Evolutionary conservation across 2,797 vertebrate genomes (phyloP).

Genomic region (Hydrophis major): DNA sequence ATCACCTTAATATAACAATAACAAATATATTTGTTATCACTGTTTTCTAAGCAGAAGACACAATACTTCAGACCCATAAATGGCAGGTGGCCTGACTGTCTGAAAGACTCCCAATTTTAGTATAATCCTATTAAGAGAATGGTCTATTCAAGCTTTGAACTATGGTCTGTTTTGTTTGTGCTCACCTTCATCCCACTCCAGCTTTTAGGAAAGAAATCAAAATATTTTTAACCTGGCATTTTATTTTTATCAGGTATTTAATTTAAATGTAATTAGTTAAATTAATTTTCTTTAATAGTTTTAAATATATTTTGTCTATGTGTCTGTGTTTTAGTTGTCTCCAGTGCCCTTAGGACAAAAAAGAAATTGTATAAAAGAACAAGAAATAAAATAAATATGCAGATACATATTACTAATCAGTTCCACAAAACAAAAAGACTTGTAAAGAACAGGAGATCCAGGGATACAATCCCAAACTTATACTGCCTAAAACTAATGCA

Average conservation of each 20-base stretch:
- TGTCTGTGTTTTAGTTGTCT: not conserved
- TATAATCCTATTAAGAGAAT: not conserved
- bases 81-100: not conserved
- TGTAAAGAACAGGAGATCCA: not conserved
- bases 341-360: not conserved
- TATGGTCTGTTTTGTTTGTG: not conserved
- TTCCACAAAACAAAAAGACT: not conserved
- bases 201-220: not conserved
- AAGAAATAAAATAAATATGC: not conserved
- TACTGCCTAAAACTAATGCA: not conserved
- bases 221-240: not conserved
- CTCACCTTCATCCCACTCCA: not conserved
- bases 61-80: not conserved
- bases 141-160: not conserved
- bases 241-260: not conserved
- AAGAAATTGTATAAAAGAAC: not conserved
- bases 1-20: not conserved
- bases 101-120: not conserved
- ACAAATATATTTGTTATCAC: not conserved
- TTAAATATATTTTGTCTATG: not conserved
- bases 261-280: not conserved
- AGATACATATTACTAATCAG: not conserved
- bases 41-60: not conserved
- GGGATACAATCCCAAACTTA: not conserved
- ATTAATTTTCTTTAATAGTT: not conserved